Evolutionary conservation across 2,797 vertebrate species (phyloP).

Genomic region (Arrhamphus sclerolepis): DNA sequence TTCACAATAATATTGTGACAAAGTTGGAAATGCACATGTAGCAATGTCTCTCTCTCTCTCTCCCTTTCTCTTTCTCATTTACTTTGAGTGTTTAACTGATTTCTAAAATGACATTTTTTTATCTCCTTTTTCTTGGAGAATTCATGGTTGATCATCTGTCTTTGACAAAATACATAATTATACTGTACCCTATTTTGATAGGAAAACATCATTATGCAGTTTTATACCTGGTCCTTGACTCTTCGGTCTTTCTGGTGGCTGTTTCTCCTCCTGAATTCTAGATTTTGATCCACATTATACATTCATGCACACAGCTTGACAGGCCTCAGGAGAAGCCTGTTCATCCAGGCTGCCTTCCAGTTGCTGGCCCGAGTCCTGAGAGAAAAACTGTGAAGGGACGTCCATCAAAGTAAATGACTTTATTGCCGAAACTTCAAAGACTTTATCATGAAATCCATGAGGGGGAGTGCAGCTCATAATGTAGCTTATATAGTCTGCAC

Average conservation of each 20-base stretch:
- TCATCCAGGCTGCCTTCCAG: slow-evolving; percentile 34
- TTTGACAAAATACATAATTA: not conserved
- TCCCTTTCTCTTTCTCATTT: no score
- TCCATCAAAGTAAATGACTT: slow-evolving; percentile 40
- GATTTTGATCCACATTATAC: slow-evolving; percentile 24
- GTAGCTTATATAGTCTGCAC: slow-evolving; percentile 36
- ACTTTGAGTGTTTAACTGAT: no score
- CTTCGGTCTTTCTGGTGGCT: not conserved
- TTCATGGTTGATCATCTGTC: not conserved
- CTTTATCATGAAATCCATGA: slow-evolving; percentile 46
- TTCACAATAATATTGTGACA: no score
- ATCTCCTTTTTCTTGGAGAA: not conserved
- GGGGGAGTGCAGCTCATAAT: slow-evolving; percentile 34
- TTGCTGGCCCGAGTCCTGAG: slow-evolving; percentile 32
- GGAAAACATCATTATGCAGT: not conserved
- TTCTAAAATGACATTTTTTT: not conserved
- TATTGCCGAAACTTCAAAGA: slow-evolving; percentile 47
- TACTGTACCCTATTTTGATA: not conserved
- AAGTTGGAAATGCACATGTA: no score
- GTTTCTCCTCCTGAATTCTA: slow-evolving; percentile 3
- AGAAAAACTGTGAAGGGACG: slow-evolving; percentile 34
- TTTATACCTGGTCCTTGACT: slow-evolving; percentile 1
- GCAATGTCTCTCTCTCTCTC: no score
- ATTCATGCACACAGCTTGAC: slow-evolving; percentile 20
- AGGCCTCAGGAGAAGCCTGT: slow-evolving; percentile 30